Base-by-base conservation (phyloP, 2,888 invertebrate genomes). In the Leistus spinibarbis region DNA sequence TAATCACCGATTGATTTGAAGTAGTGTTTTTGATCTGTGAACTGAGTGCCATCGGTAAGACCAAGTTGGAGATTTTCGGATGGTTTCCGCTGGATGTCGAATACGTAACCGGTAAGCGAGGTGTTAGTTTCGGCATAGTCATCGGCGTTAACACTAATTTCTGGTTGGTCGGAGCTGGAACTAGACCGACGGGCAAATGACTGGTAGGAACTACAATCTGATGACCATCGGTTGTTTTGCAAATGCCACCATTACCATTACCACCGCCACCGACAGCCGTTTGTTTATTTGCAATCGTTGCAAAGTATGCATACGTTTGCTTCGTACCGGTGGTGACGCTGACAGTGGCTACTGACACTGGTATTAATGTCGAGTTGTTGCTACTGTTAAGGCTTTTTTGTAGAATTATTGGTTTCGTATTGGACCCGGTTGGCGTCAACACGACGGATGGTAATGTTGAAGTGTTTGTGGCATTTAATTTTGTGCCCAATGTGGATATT, bases 1-100 rank as follows among this genome's bases (percentile, higher is more conserved):
- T 92, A 76, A 91, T 90, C 79, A 90, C 88, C 65, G 89, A 90
- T 7, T 89, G 88, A 81, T 89, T 88, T 10, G 87, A 56, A 40
- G 40, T 40, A 1, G 40, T 13, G 76, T 78, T 76, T 73, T 70
- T 27, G 60, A 70, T 27, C 69, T 76, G 23, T n/a, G 69, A 74
- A 60, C 76, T 76, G 57, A 78, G 78, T 56, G 79, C 81, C 73
- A 83, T 79, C 4, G 83, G 78, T 75, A 85, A 74, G 17, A 85
- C 84, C 81, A 85, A 79, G n/a, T 85, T 79, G 9, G 84, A 81
- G 63, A 85, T 80, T 81, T 85, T 85, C 20, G 85, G 79, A 77
- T 84, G 84, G 16, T 63, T 66, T 57, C 20, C 40, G 27, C 60
- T 72, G 13, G 68, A 17, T 17, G 89, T 88, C 1, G 88, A 87